Evolutionary conservation across 2,797 vertebrate genomes (phyloP).

Genomic region (Neostethus bicornis): DNA sequence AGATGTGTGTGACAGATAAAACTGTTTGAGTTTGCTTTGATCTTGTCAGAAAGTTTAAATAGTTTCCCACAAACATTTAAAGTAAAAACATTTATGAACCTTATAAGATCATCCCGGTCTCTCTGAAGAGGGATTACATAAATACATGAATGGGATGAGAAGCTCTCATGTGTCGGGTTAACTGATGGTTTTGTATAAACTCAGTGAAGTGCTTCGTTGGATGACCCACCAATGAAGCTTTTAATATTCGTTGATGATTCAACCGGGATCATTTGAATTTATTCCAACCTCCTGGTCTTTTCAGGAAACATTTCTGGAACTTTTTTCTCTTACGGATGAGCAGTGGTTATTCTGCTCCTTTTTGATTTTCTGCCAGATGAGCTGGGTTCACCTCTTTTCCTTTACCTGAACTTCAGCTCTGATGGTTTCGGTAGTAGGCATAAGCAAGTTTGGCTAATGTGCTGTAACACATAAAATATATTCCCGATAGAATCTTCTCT

Average conservation of each 20-base stretch:
- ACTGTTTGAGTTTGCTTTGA: too few relatives aligned
- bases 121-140: not conserved
- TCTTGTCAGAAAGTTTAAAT: too few relatives aligned
- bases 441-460: not conserved
- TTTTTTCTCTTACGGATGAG: not conserved
- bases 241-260: conserved; percentile 11
- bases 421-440: not conserved
- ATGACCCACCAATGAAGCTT: not conserved
- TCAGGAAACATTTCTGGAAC: too few relatives aligned
- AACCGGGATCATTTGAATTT: conserved; percentile 1
- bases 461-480: not conserved
- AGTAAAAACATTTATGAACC: not conserved
- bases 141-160: conserved; percentile 1
- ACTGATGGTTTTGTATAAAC: conserved; percentile 12
- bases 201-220: not conserved
- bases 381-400: too few relatives aligned
- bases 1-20: too few relatives aligned
- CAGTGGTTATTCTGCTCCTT: not conserved
- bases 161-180: conserved; percentile 2
- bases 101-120: conserved; percentile 1
- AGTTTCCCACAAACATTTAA: too few relatives aligned
- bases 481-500: conserved; percentile 13
- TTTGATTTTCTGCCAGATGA: conserved; percentile 1
- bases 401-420: not conserved
- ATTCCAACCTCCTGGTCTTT: not conserved